These are phyloP conservation scores for Solenodon paradoxus DNA, from an alignment of 2,113 vertebrate genomes.

Conservation along the genomic window DNA sequence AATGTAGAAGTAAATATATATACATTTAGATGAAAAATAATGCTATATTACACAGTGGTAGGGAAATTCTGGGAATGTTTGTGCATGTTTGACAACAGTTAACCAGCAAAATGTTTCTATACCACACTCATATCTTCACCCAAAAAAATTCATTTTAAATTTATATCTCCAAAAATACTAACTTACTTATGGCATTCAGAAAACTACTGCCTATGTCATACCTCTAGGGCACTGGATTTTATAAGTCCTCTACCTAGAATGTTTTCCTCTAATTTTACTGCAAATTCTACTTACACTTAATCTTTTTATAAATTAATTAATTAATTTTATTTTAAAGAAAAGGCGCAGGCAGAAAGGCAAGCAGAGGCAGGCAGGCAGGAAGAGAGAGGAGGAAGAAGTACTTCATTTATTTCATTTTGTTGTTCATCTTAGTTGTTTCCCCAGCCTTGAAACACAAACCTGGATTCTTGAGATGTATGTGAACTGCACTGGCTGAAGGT, in stretches of 20 bases:
- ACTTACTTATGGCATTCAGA: background rate
- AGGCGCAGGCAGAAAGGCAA: too few relatives aligned
- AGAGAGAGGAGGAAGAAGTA: too few relatives aligned
- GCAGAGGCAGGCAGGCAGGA: too few relatives aligned
- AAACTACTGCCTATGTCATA: accelerated
- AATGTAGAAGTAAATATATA: background rate
- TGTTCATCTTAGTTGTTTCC: too few relatives aligned
- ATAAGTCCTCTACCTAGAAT: background rate
- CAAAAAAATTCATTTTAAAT: background rate
- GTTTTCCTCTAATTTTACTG: accelerated
- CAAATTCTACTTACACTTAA: background rate
- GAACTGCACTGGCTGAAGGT: too few relatives aligned
- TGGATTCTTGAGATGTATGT: too few relatives aligned
- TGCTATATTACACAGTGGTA: background rate
- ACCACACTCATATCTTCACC: accelerated
- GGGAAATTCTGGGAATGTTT: accelerated
- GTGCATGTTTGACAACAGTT: accelerated
- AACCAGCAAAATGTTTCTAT: background rate
- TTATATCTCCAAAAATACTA: background rate
- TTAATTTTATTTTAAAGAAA: too few relatives aligned
- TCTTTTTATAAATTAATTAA: too few relatives aligned
- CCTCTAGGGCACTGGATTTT: background rate
- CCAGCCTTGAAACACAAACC: too few relatives aligned
- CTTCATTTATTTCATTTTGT: too few relatives aligned
- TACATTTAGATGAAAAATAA: too few relatives aligned